Base-by-base conservation (phyloP, 2,797 vertebrate genomes). In the Myiothlypis chrysogaster region DNA sequence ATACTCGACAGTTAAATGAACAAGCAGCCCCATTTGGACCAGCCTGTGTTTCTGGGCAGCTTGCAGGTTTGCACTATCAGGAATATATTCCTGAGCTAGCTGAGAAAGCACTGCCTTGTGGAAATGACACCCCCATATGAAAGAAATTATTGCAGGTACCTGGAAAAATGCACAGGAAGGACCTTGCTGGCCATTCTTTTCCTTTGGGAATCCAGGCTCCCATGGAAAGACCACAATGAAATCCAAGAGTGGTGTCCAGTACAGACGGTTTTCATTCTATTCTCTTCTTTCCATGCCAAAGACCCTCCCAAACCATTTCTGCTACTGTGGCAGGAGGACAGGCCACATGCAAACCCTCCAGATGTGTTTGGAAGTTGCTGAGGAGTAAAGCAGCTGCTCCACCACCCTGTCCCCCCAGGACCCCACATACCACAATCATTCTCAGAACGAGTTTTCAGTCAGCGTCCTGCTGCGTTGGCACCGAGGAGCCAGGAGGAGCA, bases 381-480 rank as follows among this genome's bases (percentile, higher is more conserved):
- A 81, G 34, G n/a, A 59, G 59, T 4, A 41, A 60, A 78, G 35
- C 4, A 85, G 43, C 19, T 41, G 27, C 10, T 32, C 47, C 69
- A 23, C 23, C 66, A 63, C 44, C 32, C 0, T 24, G 46, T 30
- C 14, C 5, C 35, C 50, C 64, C 46, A 14, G 41, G 24, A 5
- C 32, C 59, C 25, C 80, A 83, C 57, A 3, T 78, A 91, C 72
- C 82, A 93, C 57, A 19, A 53, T 88, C 91, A 94, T 77, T 80
- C 43, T 50, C 6, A 24, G 46, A 12, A 50, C 0, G 5, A 30
- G 22, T 8, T 79, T 22, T 41, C 35, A 3, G 59, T 16, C 83
- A n/a, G 13, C 0, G 2, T 28, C 32, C 77, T 79, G 8, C 3
- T 37, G 35, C 0, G 0, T 35, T 8, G 37, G 8, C 41, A 7